A percentile compares a stretch with the other conserved stretches of the same genome.
These are phyloP conservation scores for Rugalucina vietnamica DNA, from an alignment of 2,888 invertebrate species.

Conservation along the genomic window DNA sequence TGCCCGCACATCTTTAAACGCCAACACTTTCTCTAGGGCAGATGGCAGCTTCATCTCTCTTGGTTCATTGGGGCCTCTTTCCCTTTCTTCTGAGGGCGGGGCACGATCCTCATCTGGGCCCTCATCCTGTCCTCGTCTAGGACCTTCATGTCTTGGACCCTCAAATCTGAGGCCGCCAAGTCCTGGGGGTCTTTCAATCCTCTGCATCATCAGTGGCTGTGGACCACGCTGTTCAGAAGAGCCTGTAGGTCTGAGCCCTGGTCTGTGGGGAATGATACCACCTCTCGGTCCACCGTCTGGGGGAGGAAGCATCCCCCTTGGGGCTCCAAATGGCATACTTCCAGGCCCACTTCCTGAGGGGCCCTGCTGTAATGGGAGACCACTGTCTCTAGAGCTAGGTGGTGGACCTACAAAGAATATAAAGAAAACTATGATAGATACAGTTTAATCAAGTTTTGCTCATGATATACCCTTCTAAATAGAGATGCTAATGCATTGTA, in stretches of 20 bases:
- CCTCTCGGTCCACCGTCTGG: conserved; percentile 9
- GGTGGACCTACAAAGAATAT: neutral
- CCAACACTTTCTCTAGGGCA: conserved; percentile 94
- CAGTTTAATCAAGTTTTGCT: too few relatives aligned
- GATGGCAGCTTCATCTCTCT: conserved; percentile 88
- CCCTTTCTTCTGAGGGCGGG: conserved; percentile 38
- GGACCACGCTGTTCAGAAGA: conserved; percentile 14
- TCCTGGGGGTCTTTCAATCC: neutral
- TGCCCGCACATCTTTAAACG: conserved; percentile 93
- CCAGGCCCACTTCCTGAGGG: neutral
- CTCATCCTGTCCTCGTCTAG: neutral
- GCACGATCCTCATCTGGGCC: conserved; percentile 43
- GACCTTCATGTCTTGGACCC: neutral
- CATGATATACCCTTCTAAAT: too few relatives aligned
- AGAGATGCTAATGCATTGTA: too few relatives aligned
- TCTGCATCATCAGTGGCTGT: neutral
- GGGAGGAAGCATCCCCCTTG: conserved; percentile 4
- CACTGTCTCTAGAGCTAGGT: neutral
- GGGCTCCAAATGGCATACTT: conserved; percentile 4
- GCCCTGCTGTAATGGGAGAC: neutral
- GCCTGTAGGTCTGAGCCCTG: conserved; percentile 14
- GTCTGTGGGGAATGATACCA: neutral
- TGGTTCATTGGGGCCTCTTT: conserved; percentile 57
- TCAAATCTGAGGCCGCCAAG: neutral
- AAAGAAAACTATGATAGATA: too few relatives aligned